Conservation (phyloP, 2,797 vertebrate species). For the Cryptoblepharus egeriae region DNA sequence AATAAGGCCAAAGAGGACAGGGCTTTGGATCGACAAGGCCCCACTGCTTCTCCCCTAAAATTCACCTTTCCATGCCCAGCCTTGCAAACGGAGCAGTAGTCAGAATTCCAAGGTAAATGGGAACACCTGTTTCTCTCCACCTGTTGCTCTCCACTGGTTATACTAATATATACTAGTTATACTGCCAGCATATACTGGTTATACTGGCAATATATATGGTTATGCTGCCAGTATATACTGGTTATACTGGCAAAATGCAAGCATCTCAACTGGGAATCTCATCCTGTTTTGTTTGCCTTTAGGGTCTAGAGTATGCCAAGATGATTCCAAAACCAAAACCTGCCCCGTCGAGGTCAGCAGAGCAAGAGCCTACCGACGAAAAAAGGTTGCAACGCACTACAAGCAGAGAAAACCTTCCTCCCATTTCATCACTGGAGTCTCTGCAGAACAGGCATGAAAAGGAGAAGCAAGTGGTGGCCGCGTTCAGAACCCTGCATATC, state of each 20-base stretch:
- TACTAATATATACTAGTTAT: no score
- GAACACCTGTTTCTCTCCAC: background rate
- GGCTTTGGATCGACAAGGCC: no score
- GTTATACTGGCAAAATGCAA: background rate
- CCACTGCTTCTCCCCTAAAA: background rate
- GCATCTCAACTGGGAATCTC: background rate
- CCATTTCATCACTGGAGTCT: slow-evolving; percentile 78
- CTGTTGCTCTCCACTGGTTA: no score
- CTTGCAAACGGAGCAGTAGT: background rate
- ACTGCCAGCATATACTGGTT: no score
- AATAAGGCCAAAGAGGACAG: no score
- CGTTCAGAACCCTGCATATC: slow-evolving; percentile 78
- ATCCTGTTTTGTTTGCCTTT: slow-evolving; percentile 25
- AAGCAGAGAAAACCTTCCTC: slow-evolving; percentile 66
- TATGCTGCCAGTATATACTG: no score
- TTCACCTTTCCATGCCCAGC: no score
- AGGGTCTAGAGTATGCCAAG: slow-evolving; percentile 93
- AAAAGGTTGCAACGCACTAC: slow-evolving; percentile 30
- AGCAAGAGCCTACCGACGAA: slow-evolving; percentile 37
- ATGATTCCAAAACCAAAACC: slow-evolving; percentile 83
- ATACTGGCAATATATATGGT: background rate
- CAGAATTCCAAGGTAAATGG: background rate
- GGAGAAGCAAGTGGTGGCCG: slow-evolving; percentile 86
- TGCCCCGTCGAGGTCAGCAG: slow-evolving; percentile 41
- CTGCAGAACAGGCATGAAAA: slow-evolving; percentile 84